Evolutionary conservation across 2,113 vertebrate genomes (phyloP), one percentile per base, ranked within the genome.

Genomic region (Syngnathus typhle): DNA sequence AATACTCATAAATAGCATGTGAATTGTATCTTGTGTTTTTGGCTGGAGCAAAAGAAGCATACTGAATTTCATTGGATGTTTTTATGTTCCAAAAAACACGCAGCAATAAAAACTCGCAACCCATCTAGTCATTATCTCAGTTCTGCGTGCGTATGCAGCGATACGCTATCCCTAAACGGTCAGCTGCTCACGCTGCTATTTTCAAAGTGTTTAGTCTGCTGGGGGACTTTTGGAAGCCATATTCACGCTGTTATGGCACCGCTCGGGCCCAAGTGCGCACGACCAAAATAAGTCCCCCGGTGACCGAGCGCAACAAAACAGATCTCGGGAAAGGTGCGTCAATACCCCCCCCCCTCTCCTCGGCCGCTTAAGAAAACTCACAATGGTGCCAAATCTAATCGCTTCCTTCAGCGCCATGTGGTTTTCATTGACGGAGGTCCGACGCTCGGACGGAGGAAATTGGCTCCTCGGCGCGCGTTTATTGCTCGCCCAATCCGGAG

Each of bases 391-490:
- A 81, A 67, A 62, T 70, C 67, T 88, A 87, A 89, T 87, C 84
- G 79, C 81, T 86, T 88, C 83, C 80, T 82, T 82, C 76, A 83
- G 84, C 85, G 64, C 84, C 88, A 90, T 81, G 81, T 88, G 88
- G 88, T 88, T 89, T 83, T 84, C 84, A 84, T 88, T 83, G 85
- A 87, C 84, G 67, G 77, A 62, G 85, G 72, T 80, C 83, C 73
- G 9, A 76, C 66, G 73, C 84, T 81, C 52, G 63, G 82, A 83
- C 77, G 74, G 83, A 85, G 85, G 85, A 87, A 89, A 89, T 88
- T 85, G 84, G 83, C 80, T 78, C 64, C 75, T 82, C 82, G 62
- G 73, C 71, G 16, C 44, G 43, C 71, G 62, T 87, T 86, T 85
- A 87, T 82, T 85, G 77, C 76, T 75, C 32, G n/a, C 65, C 71